phyloP scores from a whole-genome alignment of 2,888 invertebrate species.

The Gibbula magus region DNA sequence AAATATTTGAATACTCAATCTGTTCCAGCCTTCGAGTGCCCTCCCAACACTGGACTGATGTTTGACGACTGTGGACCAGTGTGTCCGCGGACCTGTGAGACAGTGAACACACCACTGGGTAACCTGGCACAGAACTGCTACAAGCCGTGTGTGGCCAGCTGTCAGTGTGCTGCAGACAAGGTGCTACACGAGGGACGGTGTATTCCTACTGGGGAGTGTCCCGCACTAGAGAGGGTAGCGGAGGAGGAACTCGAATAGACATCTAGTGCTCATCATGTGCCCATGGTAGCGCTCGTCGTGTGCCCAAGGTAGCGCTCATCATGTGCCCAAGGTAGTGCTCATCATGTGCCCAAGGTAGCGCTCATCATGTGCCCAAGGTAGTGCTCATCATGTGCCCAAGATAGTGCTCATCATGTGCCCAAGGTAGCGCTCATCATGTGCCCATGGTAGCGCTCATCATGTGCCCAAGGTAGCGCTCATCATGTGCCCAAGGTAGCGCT shows the following conservation, averaged over 20 bases:
- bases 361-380: neutral
- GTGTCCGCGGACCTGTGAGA: constrained; percentile 72
- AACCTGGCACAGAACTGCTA: constrained; percentile 66
- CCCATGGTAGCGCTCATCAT: neutral
- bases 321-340: neutral
- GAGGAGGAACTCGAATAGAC: neutral
- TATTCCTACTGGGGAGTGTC: constrained; percentile 65
- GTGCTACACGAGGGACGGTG: constrained; percentile 70
- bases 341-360: neutral
- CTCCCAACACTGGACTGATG: constrained; percentile 67
- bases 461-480: neutral
- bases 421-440: neutral
- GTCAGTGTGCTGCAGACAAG: constrained; percentile 73
- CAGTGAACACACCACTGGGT: constrained; percentile 56
- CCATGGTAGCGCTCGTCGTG: neutral
- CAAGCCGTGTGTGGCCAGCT: constrained; percentile 73
- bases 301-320: neutral
- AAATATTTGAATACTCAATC: no score
- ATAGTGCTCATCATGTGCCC: neutral
- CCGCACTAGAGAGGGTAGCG: constrained; percentile 40
- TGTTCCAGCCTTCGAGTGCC: constrained; percentile 67
- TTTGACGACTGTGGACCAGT: constrained; percentile 75
- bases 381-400: neutral
- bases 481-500: neutral
- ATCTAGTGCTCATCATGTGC: neutral